These are phyloP conservation scores for Melanostoma mellinum DNA, from an alignment of 2,888 invertebrate genomes.

Conservation along the genomic window DNA sequence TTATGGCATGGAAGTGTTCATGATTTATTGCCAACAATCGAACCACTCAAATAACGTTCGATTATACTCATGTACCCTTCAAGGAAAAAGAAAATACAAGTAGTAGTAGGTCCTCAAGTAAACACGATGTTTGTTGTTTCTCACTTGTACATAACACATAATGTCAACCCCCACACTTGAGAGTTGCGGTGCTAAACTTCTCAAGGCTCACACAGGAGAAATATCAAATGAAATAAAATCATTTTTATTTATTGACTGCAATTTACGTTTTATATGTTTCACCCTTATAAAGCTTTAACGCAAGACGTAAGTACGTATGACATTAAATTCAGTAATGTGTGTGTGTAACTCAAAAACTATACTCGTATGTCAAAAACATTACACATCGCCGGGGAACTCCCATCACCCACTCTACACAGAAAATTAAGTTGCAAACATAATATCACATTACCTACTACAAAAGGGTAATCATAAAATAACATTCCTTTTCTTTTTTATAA, in stretches of 20 bases:
- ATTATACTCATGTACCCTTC: constrained; percentile 27
- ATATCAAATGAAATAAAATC: constrained; percentile 25
- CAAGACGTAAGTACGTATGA: constrained; percentile 17
- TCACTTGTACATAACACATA: constrained; percentile 17
- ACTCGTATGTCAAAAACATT: constrained; percentile 18
- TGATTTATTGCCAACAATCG: constrained; percentile 24
- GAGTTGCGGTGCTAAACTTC: background rate
- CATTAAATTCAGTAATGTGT: constrained; percentile 17
- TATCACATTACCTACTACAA: no score
- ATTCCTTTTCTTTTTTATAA: no score
- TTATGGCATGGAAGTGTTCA: constrained; percentile 17
- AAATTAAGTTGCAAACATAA: no score
- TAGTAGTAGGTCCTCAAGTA: constrained; percentile 3
- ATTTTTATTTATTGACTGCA: constrained; percentile 44
- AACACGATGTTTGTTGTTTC: constrained; percentile 8
- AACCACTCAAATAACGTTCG: constrained; percentile 24
- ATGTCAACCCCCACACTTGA: background rate
- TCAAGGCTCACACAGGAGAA: constrained; percentile 11
- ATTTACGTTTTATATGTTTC: constrained; percentile 48
- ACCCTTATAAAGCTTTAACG: constrained; percentile 9
- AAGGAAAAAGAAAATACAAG: background rate
- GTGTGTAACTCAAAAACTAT: constrained; percentile 11
- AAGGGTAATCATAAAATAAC: no score
- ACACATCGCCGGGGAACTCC: background rate
- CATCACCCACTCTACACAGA: background rate